phyloP scores from a whole-genome alignment of 2,113 vertebrate genomes.

The Pitta sordida region DNA sequence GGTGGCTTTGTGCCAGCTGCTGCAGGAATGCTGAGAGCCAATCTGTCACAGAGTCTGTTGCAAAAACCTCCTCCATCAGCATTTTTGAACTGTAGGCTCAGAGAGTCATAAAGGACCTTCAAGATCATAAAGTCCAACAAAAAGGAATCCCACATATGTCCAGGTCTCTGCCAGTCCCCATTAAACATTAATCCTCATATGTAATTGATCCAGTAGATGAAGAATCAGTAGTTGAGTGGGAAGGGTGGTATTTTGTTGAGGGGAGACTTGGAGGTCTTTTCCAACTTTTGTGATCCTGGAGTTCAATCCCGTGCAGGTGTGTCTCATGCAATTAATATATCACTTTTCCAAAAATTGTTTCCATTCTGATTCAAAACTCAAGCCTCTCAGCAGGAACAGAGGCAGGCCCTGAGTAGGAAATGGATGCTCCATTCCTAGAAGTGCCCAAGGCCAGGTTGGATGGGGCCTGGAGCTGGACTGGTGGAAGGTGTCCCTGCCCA shows the following conservation, averaged over 20 bases:
- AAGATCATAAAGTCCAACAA: not conserved
- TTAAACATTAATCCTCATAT: not conserved
- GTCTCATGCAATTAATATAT: not conserved
- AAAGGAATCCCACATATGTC: not conserved
- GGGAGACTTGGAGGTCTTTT: not conserved
- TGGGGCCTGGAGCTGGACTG: rapidly evolving
- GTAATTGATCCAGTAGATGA: not conserved
- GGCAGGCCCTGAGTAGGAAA: not conserved
- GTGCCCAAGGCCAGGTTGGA: not conserved
- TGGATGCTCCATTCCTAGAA: not conserved
- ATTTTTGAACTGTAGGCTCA: not conserved
- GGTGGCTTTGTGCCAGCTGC: not conserved
- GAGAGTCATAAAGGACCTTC: rapidly evolving
- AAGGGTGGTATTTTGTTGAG: not conserved
- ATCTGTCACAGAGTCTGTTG: not conserved
- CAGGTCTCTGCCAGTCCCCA: not conserved
- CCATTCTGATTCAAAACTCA: not conserved
- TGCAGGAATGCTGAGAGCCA: not conserved
- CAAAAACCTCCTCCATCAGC: not conserved
- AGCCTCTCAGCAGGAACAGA: not conserved
- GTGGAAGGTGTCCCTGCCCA: not conserved
- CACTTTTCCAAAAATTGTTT: not conserved
- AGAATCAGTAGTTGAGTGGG: not conserved
- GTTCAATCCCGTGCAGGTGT: not conserved
- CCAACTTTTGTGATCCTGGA: not conserved